Base-by-base conservation (phyloP, 2,797 vertebrate genomes). In the Adelosebastes latens region DNA sequence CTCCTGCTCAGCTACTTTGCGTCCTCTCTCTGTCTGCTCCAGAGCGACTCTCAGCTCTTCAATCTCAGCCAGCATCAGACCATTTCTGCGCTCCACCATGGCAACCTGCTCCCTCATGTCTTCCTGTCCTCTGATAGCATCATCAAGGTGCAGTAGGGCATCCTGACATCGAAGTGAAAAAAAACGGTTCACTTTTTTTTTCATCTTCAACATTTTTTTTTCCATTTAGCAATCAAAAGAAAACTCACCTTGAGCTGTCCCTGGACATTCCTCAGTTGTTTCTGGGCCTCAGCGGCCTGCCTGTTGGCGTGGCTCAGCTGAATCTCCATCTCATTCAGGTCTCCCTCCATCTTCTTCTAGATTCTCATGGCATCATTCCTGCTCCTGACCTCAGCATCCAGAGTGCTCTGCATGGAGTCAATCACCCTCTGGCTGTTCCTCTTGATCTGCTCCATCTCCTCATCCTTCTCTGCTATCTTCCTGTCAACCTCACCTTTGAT, bases 331-430 rank as follows among this genome's bases (percentile, higher is more conserved):
- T 97, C 97, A 27, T 96, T 97, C 64, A 97, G 94, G 72, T 97
- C 96, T 42, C 96, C 96, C 77, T 97, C 97, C 97, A 96, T 97
- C 93, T 97, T 98, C 95, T 97, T 98, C 91, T 97, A 98, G 67
- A 98, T 66, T 90, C 97, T 95, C 70, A 97, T 76, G 49, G 97
- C 96, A 49, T 98, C 96, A 0, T 97, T 97, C 80, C 96, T 96
- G 95, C 96, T 97, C 72, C 96, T 96, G 87, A 96, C 87, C 79
- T 98, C 97, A 0, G 97, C 85, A 32, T 97, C 97, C 65, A 98
- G 82, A 12, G 87, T 89, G 76, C 70, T 97, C 87, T 97, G 97
- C 95, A 96, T 94, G 68, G 84, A 85, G 53, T 97, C 97, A 11
- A 91, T 85, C 1, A 95, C 87, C 53, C 95, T 93, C 93, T 97